Evolutionary conservation across 2,797 vertebrate genomes (phyloP).

Genomic region (Knipowitschia caucasica): DNA sequence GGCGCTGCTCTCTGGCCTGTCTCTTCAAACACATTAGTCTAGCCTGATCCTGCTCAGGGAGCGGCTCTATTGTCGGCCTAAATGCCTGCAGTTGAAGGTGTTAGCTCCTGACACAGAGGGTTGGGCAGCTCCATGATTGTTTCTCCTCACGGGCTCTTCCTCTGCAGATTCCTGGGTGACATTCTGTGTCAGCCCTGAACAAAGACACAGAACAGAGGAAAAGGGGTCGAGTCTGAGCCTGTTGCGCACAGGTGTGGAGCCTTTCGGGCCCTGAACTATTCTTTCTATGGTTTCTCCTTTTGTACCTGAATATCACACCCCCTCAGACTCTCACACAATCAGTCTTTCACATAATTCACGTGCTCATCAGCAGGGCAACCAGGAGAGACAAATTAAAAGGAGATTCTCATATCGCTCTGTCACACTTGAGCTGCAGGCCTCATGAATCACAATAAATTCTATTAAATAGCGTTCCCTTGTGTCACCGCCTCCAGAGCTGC

Average conservation of each 20-base stretch:
- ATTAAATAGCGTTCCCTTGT: conserved; percentile 64
- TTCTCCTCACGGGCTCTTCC: conserved; percentile 76
- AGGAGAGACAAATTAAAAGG: conserved; percentile 77
- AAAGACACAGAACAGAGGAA: conserved; percentile 63
- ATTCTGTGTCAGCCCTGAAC: conserved; percentile 70
- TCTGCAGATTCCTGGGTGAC: conserved; percentile 76
- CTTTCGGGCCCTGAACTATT: conserved; percentile 54
- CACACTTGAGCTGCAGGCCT: conserved; percentile 72
- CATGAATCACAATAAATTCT: conserved; percentile 74
- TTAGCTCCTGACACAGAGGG: conserved; percentile 64
- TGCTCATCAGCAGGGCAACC: conserved; percentile 68
- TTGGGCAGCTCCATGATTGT: conserved; percentile 71
- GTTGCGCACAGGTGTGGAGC: conserved; percentile 73
- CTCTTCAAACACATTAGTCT: conserved; percentile 54
- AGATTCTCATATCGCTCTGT: conserved; percentile 74
- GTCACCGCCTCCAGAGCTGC: conserved; percentile 46
- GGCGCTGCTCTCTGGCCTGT: conserved; percentile 41
- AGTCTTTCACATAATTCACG: conserved; percentile 76
- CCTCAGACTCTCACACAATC: conserved; percentile 25
- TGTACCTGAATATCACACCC: conserved; percentile 3
- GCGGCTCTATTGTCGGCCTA: conserved; percentile 67
- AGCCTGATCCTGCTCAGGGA: conserved; percentile 62
- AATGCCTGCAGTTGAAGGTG: conserved; percentile 70
- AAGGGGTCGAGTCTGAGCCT: conserved; percentile 76
- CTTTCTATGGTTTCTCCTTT: conserved; percentile 24